Base-by-base conservation (phyloP, 2,113 vertebrate genomes). In the Callocephalon fimbriatum region DNA sequence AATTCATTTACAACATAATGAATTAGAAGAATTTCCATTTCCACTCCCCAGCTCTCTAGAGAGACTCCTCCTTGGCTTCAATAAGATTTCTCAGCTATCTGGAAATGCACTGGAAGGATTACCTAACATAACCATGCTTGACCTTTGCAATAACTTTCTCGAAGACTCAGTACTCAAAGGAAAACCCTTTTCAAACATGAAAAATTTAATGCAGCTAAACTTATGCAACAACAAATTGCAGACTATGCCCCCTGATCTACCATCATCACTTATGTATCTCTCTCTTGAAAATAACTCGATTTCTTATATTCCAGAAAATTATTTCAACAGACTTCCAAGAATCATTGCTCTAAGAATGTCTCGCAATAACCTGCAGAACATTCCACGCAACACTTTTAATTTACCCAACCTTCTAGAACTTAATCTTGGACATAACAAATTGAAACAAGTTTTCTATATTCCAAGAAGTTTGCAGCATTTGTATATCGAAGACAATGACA, bases 241-340 rank as follows among this genome's bases (percentile, higher is more conserved):
- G 86, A 98, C 98, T 10, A 98, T 99, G 98, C 98, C 98, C 68
- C 91, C 77, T 72, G 97, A 97, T 73, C 96, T 98, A 53, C 98
- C 98, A 61, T 76, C 97, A 47, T 99, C 98, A 81, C 97, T 99
- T 42, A 97, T 98, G 97, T 98, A 99, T 83, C 97, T 99, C 62
- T 98, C 98, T n/a, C 95, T 98, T 45, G 98, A 99, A 96, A 98
- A 98, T 84, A 98, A 99, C 79, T 98, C 98, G 0, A 98, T 99
- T 95, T 98, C 98, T 81, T 96, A 97, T 44, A 98, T 99, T 92
- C 98, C 98, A 82, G 96, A 98, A 88, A 98, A 98, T 75, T 99
- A 99, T 77, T 99, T 99, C 80, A 87, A 87, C 12, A 96, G 95
- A 66, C 97, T 98, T 78, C 97, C 97, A 80, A 98, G 98, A 66